phyloP scores from a whole-genome alignment of 2,888 invertebrate genomes.

The Torymus tubicola region DNA sequence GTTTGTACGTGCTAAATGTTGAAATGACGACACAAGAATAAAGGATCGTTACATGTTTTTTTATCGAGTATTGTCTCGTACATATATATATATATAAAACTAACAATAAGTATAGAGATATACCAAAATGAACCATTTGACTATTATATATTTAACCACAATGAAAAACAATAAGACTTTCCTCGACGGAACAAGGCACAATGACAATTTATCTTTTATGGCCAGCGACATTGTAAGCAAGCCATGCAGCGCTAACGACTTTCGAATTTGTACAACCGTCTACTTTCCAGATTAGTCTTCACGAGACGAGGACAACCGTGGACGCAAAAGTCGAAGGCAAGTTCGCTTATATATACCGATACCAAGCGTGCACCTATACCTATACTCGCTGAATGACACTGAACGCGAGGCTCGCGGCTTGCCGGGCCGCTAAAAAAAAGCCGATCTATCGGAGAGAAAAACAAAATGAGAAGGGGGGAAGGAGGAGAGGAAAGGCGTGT shows the following conservation, averaged over 20 bases:
- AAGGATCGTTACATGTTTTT: too few species aligned
- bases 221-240: not conserved
- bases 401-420: constrained; percentile 1
- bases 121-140: too few species aligned
- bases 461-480: not conserved
- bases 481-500: not conserved
- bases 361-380: not conserved
- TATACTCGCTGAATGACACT: constrained; percentile 7
- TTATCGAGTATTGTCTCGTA: too few species aligned
- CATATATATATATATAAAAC: too few species aligned
- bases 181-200: too few species aligned
- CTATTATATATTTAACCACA: too few species aligned
- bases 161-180: too few species aligned
- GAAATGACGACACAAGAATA: too few species aligned
- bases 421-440: too few species aligned
- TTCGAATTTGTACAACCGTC: constrained; percentile 16
- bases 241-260: constrained; percentile 8
- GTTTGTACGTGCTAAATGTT: too few species aligned
- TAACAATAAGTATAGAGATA: too few species aligned
- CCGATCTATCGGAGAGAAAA: not conserved
- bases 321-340: not conserved
- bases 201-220: not conserved
- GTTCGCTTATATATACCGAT: not conserved
- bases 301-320: not conserved
- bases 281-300: constrained; percentile 12